Base-by-base conservation (phyloP, 2,888 invertebrate species). In the Cosmia trapezina region DNA sequence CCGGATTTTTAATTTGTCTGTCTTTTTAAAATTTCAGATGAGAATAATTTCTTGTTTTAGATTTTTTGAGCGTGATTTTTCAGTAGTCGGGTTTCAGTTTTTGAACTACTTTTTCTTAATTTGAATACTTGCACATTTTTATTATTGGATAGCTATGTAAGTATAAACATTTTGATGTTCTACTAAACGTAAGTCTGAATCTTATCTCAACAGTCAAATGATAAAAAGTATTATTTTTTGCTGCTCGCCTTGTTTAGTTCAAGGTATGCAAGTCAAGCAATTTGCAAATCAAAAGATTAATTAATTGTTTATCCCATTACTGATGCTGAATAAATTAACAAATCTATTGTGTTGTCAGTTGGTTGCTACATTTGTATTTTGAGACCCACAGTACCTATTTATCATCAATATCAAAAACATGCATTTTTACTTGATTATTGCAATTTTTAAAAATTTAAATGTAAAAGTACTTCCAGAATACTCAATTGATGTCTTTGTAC, bases 191-290 rank as follows among this genome's bases (percentile, higher is more conserved):
- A 28, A 33, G 45, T 53, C 57, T 61, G 45, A n/a, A n/a, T n/a
- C n/a, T n/a, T n/a, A n/a, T n/a, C n/a, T n/a, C n/a, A n/a, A n/a
- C n/a, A n/a, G n/a, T n/a, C n/a, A n/a, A n/a, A n/a, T n/a, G n/a
- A n/a, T n/a, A n/a, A n/a, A n/a, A n/a, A n/a, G n/a, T n/a, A n/a
- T n/a, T n/a, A n/a, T 74, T 73, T 70, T 72, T 73, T 73, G 47
- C 56, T 57, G 57, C 51, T 68, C 54, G 22, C 60, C 67, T 82
- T 64, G 69, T 73, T 65, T 61, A 54, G 78, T 80, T 86, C 83
- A 85, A 87, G 83, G 85, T 81, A 81, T 80, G 70, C 85, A 76
- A 87, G 83, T 84, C 69, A 82, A 83, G 75, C 71, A 70, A 76
- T 79, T 84, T 78, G 74, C 77, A 83, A 83, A 70, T 61, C 60